Base-by-base conservation (phyloP, 53 echinoderm and acorn worm species). In the Echinarachnius parma region DNA sequence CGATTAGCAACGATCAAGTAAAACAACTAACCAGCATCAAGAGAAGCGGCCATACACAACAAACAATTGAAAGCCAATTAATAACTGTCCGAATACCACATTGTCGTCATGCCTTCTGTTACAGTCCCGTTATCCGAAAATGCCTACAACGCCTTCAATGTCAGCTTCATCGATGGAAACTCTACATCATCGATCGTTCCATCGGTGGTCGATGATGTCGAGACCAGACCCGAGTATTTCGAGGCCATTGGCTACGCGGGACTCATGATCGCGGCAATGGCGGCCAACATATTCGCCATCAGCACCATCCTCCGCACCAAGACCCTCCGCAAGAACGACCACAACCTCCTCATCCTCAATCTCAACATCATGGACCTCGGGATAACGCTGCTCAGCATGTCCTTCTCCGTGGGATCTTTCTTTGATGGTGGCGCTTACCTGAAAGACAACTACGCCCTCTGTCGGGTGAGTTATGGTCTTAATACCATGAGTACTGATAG, bases 391-490 rank as follows among this genome's bases (percentile, higher is more conserved):
- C 25, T 57, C 26, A 57, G 57, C 28, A 57, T 57, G 57, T 25
- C 57, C 8, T 57, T 57, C 57, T 57, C 57, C 8, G 57, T 57
- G 7, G 57, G 57, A 28, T 57, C 57, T 23, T 57, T 57, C 28
- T 57, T 57, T 28, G 57, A 57, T n/a, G 57, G 16, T 8, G 57
- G 57, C 7, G 25, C 28, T 4, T 22, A 7, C 8, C 27, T 57
- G 57, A 57, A 25, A 16, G 16, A 57, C 57, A 57, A 16, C 57
- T 57, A 57, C 28, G 4, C 57, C 4, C 28, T 57, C 25, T 57
- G 57, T 16, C 25, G 57, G 57, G 57, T 57, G 16, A 57, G 57
- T n/a, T n/a, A n/a, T n/a, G n/a, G n/a, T n/a, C n/a, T n/a, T n/a
- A n/a, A n/a, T n/a, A n/a, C n/a, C n/a, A n/a, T n/a, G n/a, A n/a